Evolutionary conservation across 92 coral and sea anemone genomes (phyloP), one percentile per base, ranked within the genome.

Genomic region (Isaurus tuberculatus): DNA sequence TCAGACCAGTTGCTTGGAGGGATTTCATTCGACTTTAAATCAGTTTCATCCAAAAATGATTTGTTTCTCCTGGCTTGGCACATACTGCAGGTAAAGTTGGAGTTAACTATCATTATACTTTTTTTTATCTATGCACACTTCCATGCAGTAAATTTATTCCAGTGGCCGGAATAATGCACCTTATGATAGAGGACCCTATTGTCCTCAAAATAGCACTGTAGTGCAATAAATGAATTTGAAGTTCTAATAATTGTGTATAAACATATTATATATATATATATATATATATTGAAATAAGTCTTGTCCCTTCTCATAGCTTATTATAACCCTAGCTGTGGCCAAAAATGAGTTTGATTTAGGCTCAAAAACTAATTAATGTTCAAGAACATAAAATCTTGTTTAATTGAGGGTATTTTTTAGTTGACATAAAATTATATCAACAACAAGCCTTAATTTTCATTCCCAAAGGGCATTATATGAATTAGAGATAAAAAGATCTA

Each of bases 101-200:
- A 48, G 15, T 48, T 48, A 48, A 48, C 55, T 48, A 48, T 7
- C 55, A 48, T 48, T 48, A 16, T 48, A 48, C 55, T 48, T 48
- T 48, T 48, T 48, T 48, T 48, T 48, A 48, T 48, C 55, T 48
- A 48, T 48, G 55, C 55, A 48, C 55, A 48, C 11, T 48, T 48
- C 55, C 55, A 48, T 48, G 55, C 55, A 48, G 55, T 48, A 48
- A 48, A 48, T 48, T 48, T 48, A 48, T 48, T 48, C 55, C 55
- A 48, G 55, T 48, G 55, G 55, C 55, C 55, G 55, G 55, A 48
- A 48, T 48, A 48, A 48, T 48, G 55, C 55, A 48, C 55, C 55
- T 48, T 48, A 48, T 48, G 55, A 1, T 48, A 48, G 55, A 1
- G 55, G 55, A 48, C 15, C 55, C 55, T 48, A 48, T 48, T 48